These are phyloP conservation scores for Adoxophyes honmai DNA, from an alignment of 1,140 invertebrate species.

Conservation along the genomic window DNA sequence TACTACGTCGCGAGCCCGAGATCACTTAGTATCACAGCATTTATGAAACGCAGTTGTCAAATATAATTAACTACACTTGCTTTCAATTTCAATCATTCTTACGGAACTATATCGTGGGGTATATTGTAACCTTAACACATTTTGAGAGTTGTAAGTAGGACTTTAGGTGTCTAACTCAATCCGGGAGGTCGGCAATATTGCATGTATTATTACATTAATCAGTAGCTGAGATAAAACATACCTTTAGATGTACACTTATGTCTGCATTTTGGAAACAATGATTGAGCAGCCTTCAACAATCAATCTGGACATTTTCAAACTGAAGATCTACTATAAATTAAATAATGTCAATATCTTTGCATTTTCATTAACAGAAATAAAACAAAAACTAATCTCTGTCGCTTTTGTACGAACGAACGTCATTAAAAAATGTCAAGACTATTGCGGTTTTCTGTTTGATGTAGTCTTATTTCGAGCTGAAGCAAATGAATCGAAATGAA, in stretches of 20 bases:
- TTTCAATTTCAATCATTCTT: constrained; percentile 8
- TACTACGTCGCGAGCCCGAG: constrained; percentile 14
- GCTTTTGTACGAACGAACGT: no score
- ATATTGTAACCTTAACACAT: not conserved
- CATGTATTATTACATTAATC: not conserved
- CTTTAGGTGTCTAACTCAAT: constrained; percentile 6
- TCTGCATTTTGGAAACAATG: not conserved
- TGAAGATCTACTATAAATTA: no score
- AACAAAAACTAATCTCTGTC: no score
- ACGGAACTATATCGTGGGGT: constrained; percentile 9
- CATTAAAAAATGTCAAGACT: no score
- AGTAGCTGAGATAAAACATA: no score
- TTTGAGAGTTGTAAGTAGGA: not conserved
- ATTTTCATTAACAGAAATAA: no score
- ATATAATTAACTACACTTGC: constrained; percentile 2
- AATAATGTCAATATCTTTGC: no score
- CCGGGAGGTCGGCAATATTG: not conserved
- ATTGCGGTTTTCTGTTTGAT: no score
- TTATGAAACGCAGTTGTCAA: constrained; percentile 16
- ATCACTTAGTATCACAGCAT: constrained; percentile 24
- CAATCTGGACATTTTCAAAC: no score
- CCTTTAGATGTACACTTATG: no score
- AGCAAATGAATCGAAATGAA: no score
- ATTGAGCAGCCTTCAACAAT: not conserved
- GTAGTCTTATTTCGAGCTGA: no score